Base-by-base conservation (phyloP, 2,113 vertebrate species). In the Sinocyclocheilus anshuiensis region DNA sequence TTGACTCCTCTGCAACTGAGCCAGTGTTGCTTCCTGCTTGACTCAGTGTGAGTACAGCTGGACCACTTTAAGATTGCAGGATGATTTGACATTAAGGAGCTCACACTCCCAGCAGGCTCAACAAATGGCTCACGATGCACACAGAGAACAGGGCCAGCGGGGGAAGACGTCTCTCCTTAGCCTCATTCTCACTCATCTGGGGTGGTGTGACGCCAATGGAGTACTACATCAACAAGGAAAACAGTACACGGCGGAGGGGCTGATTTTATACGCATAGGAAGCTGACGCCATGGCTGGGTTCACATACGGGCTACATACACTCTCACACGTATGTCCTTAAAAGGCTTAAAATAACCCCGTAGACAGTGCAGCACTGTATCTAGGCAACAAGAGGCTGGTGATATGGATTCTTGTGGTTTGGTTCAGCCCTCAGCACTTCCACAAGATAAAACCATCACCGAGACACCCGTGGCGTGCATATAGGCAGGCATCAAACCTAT, bases 301-400 rank as follows among this genome's bases (percentile, higher is more conserved):
- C 72, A 83, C 59, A 85, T 83, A 84, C 42, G 55, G 42, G 83
- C 77, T 83, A 85, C 81, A 72, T 45, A 77, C 29, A 16, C 29
- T 80, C 61, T 82, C 57, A 61, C 74, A 78, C 45, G 42, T 39
- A 89, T 90, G 91, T 90, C 90, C 90, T 89, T 91, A 86, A 89
- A 91, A 87, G 87, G 89, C 93, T 93, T 92, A 92, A 94, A 94
- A 94, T 94, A 94, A 93, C 90, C 87, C 90, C 24, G 83, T 81
- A 81, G 86, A 75, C 90, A 88, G 84, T 90, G 90, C 91, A 83
- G 86, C 1, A 29, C 87, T 77, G 94, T 95, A 93, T 92, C 95
- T 88, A 94, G 90, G 93, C 94, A 95, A 94, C 94, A 91, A 91
- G 90, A 87, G 88, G 89, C 81, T 77, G 89, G 88, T 88, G 88